These are phyloP conservation scores for Centropristis striata DNA, from an alignment of 2,113 vertebrate species.

Conservation along the genomic window DNA sequence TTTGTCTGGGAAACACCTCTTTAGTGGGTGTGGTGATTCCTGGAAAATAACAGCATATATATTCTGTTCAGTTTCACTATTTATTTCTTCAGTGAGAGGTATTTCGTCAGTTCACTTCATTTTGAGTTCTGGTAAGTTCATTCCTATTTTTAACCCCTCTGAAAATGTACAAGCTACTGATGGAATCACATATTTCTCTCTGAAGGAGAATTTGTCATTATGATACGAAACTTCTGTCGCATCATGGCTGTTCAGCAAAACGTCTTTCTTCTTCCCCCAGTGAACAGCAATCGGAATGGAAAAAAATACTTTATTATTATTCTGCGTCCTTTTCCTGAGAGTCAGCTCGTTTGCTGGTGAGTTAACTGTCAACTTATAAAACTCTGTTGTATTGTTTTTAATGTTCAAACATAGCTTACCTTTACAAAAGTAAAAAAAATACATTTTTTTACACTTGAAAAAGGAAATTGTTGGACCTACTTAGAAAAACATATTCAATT, in stretches of 20 bases:
- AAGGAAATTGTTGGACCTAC: no score
- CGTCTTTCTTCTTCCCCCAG: background rate
- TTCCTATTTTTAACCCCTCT: background rate
- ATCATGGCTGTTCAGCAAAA: no score
- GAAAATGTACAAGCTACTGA: no score
- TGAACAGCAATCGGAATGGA: slow-evolving; percentile 21
- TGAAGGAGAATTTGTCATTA: background rate
- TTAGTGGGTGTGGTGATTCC: slow-evolving; percentile 31
- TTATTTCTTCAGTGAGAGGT: background rate
- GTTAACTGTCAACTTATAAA: slow-evolving; percentile 18
- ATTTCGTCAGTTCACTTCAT: background rate
- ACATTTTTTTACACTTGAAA: no score
- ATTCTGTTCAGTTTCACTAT: background rate
- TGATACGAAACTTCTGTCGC: background rate
- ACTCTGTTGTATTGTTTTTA: no score
- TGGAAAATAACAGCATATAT: background rate
- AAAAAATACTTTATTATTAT: background rate
- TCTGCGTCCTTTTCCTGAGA: slow-evolving; percentile 12
- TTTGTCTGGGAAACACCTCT: background rate
- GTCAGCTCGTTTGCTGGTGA: slow-evolving; percentile 37
- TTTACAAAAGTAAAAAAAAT: no score
- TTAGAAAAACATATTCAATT: no score
- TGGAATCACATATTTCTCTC: no score
- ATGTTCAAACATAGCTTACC: no score
- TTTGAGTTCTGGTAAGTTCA: slow-evolving; percentile 27